Percentiles rank a stretch among this genome's conserved stretches.
These are phyloP conservation scores for Villa cingulata DNA, from an alignment of 2,888 invertebrate genomes.

Conservation along the genomic window DNA sequence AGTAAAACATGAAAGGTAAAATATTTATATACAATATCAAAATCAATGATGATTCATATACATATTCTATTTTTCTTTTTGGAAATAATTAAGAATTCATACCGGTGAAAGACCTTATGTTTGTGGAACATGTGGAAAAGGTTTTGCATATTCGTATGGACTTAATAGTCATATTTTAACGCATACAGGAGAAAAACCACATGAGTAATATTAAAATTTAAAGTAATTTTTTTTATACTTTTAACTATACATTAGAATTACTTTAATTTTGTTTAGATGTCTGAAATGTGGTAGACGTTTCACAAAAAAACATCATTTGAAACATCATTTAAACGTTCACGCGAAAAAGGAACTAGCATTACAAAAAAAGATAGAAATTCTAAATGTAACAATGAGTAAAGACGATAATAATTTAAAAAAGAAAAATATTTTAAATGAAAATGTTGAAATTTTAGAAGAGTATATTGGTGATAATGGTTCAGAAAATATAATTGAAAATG, in stretches of 20 bases:
- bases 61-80: neutral
- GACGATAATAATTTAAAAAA: no score
- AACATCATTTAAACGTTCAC: slow-evolving; percentile 11
- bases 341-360: slow-evolving; percentile 8
- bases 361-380: no score
- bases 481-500: no score
- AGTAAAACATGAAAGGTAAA: slow-evolving; percentile 34
- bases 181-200: slow-evolving; percentile 31
- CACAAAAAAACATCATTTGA: slow-evolving; percentile 12
- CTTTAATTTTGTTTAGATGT: slow-evolving; percentile 6
- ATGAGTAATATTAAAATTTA: slow-evolving; percentile 19
- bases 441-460: no score
- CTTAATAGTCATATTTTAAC: slow-evolving; percentile 32
- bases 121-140: slow-evolving; percentile 30
- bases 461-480: no score
- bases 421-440: no score
- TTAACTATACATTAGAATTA: neutral
- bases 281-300: slow-evolving; percentile 11
- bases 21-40: neutral
- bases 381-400: no score
- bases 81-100: slow-evolving; percentile 21
- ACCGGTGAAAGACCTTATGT: slow-evolving; percentile 32
- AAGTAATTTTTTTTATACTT: neutral
- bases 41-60: no score
- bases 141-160: slow-evolving; percentile 32